Evolutionary conservation across 2,113 vertebrate genomes (phyloP).

Genomic region (Embiotoca jacksoni): DNA sequence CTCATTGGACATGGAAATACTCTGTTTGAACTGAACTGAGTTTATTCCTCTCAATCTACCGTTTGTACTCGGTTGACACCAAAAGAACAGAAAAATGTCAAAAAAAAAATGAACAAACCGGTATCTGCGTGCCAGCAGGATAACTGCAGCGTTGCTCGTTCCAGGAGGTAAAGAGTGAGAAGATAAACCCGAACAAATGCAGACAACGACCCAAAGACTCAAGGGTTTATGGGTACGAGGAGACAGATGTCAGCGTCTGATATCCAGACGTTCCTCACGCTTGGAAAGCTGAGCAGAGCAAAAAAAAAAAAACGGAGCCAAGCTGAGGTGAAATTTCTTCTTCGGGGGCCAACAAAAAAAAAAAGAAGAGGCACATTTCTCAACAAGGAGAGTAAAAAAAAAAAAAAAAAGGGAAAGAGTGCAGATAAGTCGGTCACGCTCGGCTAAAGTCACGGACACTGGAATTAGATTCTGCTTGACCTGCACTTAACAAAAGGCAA

Average conservation of each 20-base stretch:
- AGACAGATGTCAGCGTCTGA: conserved; percentile 48
- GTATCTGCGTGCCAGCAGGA: conserved; percentile 9
- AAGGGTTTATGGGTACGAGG: conserved; percentile 13
- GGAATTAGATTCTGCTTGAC: conserved; percentile 16
- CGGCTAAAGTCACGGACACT: neutral
- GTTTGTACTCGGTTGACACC: neutral
- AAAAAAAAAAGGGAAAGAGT: neutral
- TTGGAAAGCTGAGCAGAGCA: conserved; percentile 32
- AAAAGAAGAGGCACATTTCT: conserved; percentile 27
- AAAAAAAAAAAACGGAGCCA: conserved; percentile 19
- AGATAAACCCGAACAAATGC: conserved; percentile 41
- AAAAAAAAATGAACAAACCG: neutral
- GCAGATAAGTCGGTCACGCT: neutral
- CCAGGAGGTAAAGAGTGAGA: conserved; percentile 16
- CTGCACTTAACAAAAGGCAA: neutral
- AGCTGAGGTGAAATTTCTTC: conserved; percentile 45
- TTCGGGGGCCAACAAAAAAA: conserved; percentile 1
- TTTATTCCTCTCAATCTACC: neutral
- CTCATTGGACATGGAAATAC: neutral
- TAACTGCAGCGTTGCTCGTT: conserved; percentile 1
- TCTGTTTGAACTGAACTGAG: neutral
- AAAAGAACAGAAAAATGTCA: neutral
- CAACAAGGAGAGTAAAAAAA: neutral
- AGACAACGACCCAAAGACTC: conserved; percentile 27
- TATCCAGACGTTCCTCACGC: conserved; percentile 19